Conservation (phyloP, 2,797 vertebrate genomes). For the Cuculus canorus region DNA sequence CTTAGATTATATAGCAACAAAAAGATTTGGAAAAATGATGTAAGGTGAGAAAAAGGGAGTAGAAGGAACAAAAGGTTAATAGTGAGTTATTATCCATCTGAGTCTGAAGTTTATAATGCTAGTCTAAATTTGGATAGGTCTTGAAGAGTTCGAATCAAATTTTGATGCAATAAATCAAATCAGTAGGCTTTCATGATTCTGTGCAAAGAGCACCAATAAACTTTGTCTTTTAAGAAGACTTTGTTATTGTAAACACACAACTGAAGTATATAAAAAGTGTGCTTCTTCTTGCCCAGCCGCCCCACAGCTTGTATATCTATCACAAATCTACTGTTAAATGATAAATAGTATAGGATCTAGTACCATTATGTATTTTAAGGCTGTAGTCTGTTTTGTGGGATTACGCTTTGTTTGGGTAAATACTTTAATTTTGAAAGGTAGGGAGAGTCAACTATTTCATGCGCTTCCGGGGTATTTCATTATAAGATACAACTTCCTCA, state of each 20-base stretch:
- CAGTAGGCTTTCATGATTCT: neutral
- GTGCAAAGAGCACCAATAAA: neutral
- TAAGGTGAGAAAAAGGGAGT: neutral
- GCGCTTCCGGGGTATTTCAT: neutral
- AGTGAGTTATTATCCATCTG: neutral
- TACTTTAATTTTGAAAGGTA: neutral
- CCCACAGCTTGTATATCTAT: neutral
- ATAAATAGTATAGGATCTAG: neutral
- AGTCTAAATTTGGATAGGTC: neutral
- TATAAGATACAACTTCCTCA: neutral
- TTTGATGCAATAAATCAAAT: neutral
- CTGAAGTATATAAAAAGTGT: neutral
- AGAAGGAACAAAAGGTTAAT: neutral
- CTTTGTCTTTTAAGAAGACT: neutral
- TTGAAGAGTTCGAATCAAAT: neutral
- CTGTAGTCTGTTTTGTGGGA: neutral
- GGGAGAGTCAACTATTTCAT: neutral
- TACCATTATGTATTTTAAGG: neutral
- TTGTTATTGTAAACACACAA: neutral
- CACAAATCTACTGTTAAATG: neutral
- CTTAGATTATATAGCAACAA: neutral
- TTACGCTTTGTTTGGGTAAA: neutral
- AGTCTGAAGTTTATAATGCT: neutral
- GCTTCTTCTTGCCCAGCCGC: neutral
- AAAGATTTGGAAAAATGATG: fast-evolving